A percentile compares a stretch with the other conserved stretches of the same genome.
Evolutionary conservation across 1,140 invertebrate genomes (phyloP).

Genomic region (Meloidogyne hapla): DNA sequence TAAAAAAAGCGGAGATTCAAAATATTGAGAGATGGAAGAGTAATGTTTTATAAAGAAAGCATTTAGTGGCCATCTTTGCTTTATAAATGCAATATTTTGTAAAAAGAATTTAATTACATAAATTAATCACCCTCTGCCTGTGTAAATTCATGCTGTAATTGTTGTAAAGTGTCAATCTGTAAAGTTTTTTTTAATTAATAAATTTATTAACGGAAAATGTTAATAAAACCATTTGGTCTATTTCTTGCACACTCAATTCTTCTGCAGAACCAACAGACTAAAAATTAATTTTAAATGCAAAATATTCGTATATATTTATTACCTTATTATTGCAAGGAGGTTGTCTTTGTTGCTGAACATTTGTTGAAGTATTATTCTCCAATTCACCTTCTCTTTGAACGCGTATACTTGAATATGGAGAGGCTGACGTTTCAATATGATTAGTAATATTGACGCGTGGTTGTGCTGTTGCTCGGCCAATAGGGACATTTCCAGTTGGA

Average conservation of each 20-base stretch:
- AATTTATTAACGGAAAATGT: neutral
- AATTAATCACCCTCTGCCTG: conserved; percentile 24
- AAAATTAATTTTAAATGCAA: neutral
- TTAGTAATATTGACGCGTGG: conserved; percentile 36
- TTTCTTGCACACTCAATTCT: conserved; percentile 39
- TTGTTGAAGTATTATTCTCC: neutral
- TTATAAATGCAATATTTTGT: no score
- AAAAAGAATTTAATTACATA: neutral
- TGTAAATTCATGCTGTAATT: conserved; percentile 42
- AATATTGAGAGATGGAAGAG: neutral
- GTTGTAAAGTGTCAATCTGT: conserved; percentile 38
- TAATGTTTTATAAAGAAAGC: neutral
- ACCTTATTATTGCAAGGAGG: neutral
- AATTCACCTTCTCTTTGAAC: conserved; percentile 1
- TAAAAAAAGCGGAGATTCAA: neutral
- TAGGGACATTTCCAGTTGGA: conserved; percentile 32
- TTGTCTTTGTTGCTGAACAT: conserved; percentile 5
- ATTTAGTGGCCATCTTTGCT: neutral
- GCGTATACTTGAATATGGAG: conserved; percentile 35
- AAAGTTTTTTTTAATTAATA: neutral
- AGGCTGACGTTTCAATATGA: conserved; percentile 19
- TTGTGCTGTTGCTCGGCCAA: conserved; percentile 36
- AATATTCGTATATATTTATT: neutral
- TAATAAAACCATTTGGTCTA: conserved; percentile 36
- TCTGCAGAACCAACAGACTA: conserved; percentile 34